These are phyloP conservation scores for Dolichomitus sp. DNA, from an alignment of 2,888 invertebrate genomes.

Conservation along the genomic window DNA sequence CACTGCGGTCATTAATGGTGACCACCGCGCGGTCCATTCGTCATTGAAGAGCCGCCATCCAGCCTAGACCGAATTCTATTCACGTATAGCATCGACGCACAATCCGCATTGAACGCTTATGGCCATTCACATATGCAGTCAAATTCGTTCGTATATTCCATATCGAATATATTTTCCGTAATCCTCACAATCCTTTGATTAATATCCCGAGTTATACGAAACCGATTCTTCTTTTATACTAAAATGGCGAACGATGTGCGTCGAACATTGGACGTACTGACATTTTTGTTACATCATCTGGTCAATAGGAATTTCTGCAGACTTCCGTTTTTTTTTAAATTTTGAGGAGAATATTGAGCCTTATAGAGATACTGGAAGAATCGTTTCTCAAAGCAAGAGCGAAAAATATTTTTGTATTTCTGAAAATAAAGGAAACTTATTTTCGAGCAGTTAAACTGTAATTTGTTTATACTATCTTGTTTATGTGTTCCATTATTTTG, in stretches of 20 bases:
- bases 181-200: slow-evolving; percentile 57
- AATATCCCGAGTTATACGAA: slow-evolving; percentile 30
- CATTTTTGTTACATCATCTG: neutral
- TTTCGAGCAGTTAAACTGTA: too few species aligned
- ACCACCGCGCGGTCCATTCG: slow-evolving; percentile 60
- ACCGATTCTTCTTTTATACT: slow-evolving; percentile 7
- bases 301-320: neutral
- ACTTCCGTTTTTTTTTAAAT: neutral
- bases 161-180: slow-evolving; percentile 60
- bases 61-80: slow-evolving; percentile 48
- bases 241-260: neutral
- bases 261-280: neutral
- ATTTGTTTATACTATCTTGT: too few species aligned
- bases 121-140: slow-evolving; percentile 15
- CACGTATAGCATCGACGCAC: slow-evolving; percentile 31
- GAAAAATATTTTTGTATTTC: neutral
- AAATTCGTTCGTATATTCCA: slow-evolving; percentile 47
- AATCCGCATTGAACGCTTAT: neutral
- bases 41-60: slow-evolving; percentile 46
- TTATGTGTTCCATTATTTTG: too few species aligned
- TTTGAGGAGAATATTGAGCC: neutral
- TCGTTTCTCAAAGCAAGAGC: neutral
- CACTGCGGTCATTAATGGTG: slow-evolving; percentile 60
- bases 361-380: neutral
- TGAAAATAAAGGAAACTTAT: too few species aligned